Evolutionary conservation across 2,113 vertebrate species (phyloP), one percentile per base, ranked within the genome.

Genomic region (Muntiacus reevesi): DNA sequence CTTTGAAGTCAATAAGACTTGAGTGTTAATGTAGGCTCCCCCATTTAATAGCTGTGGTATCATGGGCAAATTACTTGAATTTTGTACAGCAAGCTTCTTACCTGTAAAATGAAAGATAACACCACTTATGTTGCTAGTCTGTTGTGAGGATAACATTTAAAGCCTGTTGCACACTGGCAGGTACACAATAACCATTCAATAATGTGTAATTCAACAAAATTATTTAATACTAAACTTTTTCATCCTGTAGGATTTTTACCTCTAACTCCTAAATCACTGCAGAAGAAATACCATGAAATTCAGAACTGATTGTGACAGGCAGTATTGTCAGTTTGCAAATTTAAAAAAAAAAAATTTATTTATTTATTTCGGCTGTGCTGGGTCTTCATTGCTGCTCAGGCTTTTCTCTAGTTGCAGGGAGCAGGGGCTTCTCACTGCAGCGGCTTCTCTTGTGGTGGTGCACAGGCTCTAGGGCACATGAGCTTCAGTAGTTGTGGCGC

Each of bases 181-280:
- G 8, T 30, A 88, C 47, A 92, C 36, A 90, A 36, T 71, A 87
- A 87, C 50, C 60, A 91, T 62, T 64, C 84, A 84, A 23, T 50
- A 81, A 60, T 16, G 12, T 67, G 19, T 87, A 55, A 78, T 87
- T 76, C 71, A 43, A 43, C 43, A 76, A 43, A 76, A 57, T 97
- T 93, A 84, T 60, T 97, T 96, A 95, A 95, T 79, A 95, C 74
- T 89, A 30, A 23, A 30, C 14, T 92, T 96, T 85, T 62, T 47
- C 60, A 92, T 79, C 45, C 45, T 83, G 8, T 50, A 88, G 47
- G 78, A 43, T 59, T 78, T 86, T 81, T 5, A 50, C 28, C 16
- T 40, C 50, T 67, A 87, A 55, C 62, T 92, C 36, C 54, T 71
- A 95, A 92, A 62, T 92, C 47, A 50, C 3, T 71, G 60, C 40